Conservation (phyloP, 2,797 vertebrate genomes). For the Propithecus deckenii region DNA sequence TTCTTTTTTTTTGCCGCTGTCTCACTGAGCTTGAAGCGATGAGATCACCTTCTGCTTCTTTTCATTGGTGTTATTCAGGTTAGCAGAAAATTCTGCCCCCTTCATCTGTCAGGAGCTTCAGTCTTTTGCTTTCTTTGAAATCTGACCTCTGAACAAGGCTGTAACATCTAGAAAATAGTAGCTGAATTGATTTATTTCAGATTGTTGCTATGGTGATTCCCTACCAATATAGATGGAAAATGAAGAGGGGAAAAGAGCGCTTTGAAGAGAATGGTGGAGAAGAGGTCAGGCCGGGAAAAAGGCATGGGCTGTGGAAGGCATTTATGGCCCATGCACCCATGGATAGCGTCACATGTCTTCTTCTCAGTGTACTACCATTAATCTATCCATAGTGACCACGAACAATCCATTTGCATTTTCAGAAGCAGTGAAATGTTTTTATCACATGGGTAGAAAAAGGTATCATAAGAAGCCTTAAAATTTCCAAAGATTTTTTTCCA, state of each 20-base stretch:
- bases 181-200: constrained; percentile 75
- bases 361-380: not conserved
- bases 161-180: constrained; percentile 62
- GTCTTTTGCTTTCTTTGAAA: constrained; percentile 72
- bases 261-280: not conserved
- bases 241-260: not conserved
- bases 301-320: not conserved
- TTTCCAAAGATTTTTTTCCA: not conserved
- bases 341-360: not conserved
- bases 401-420: not conserved
- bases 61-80: constrained; percentile 48
- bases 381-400: not conserved
- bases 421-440: not conserved
- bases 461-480: not conserved
- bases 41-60: constrained; percentile 48
- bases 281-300: not conserved
- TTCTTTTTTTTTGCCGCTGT: not conserved
- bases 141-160: constrained; percentile 73
- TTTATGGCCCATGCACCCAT: not conserved
- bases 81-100: constrained; percentile 57
- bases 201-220: constrained; percentile 80
- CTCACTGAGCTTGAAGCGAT: not conserved
- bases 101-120: constrained; percentile 68
- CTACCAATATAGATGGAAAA: constrained; percentile 59
- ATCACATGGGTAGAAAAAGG: not conserved